Conservation (phyloP, 2,797 vertebrate genomes). For the Acridotheres tristis region DNA sequence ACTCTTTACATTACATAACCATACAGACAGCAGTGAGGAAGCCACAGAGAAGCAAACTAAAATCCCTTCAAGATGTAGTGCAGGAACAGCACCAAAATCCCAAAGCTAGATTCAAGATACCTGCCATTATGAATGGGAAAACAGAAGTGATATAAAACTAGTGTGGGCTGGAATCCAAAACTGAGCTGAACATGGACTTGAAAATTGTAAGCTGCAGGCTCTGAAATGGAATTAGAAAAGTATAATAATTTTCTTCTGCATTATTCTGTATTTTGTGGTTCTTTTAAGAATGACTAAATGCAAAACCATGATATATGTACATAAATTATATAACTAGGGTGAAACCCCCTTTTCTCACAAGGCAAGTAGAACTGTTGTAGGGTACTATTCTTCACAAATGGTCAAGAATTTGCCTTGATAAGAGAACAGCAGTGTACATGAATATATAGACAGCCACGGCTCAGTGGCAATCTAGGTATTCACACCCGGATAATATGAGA, state of each 20-base stretch:
- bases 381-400: not conserved
- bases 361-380: not conserved
- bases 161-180: not conserved
- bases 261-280: not conserved
- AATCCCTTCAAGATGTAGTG: not conserved
- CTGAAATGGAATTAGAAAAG: not conserved
- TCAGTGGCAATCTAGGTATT: not conserved
- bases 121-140: not conserved
- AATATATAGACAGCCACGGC: not conserved
- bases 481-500: accelerated
- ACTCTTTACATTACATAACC: not conserved
- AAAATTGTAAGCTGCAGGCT: not conserved
- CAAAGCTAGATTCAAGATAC: not conserved
- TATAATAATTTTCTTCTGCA: not conserved
- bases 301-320: not conserved
- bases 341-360: not conserved
- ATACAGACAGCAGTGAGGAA: not conserved
- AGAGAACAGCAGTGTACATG: not conserved
- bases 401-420: not conserved
- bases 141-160: not conserved
- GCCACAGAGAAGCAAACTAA: not conserved
- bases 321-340: not conserved
- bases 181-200: not conserved
- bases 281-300: not conserved
- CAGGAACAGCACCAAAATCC: not conserved